Percentiles rank a stretch among this genome's conserved stretches.
Evolutionary conservation across 2,888 invertebrate species (phyloP).

Genomic region (Hypomecis atomaria): DNA sequence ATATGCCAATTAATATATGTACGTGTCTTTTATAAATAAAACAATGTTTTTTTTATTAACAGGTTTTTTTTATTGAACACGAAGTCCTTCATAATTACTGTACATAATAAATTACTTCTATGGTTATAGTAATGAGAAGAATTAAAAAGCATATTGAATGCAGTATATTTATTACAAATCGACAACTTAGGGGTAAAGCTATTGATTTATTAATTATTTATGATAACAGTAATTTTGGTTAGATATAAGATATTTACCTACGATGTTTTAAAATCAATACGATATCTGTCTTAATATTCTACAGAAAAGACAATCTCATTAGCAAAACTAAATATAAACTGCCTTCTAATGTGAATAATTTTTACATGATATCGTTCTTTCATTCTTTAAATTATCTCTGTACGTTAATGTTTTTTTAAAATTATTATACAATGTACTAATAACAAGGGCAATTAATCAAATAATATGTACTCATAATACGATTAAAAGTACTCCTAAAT

Average conservation of each 20-base stretch:
- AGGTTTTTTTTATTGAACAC: not conserved
- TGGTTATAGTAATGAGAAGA: slow-evolving; percentile 24
- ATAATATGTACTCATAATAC: not conserved
- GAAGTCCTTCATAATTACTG: not conserved
- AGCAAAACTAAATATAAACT: slow-evolving; percentile 36
- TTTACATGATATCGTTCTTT: slow-evolving; percentile 7
- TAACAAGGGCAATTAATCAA: not conserved
- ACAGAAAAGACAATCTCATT: slow-evolving; percentile 33
- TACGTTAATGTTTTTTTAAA: not conserved
- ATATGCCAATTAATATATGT: not conserved
- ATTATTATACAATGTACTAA: not conserved
- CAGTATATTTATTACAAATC: slow-evolving; percentile 37
- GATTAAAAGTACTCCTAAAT: slow-evolving; percentile 17
- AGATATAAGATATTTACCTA: not conserved
- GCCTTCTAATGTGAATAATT: slow-evolving; percentile 32
- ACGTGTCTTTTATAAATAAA: not conserved
- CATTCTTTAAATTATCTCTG: not conserved
- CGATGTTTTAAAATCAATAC: slow-evolving; percentile 2
- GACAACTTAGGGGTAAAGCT: slow-evolving; percentile 45
- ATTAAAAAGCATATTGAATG: slow-evolving; percentile 32
- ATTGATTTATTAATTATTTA: slow-evolving; percentile 2
- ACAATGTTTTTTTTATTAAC: not conserved
- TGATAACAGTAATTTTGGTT: not conserved
- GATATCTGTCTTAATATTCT: slow-evolving; percentile 37
- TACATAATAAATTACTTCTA: slow-evolving; percentile 5